These are phyloP conservation scores for Acrossocheilus wenchowensis DNA, from an alignment of 2,797 vertebrate species.

Conservation along the genomic window DNA sequence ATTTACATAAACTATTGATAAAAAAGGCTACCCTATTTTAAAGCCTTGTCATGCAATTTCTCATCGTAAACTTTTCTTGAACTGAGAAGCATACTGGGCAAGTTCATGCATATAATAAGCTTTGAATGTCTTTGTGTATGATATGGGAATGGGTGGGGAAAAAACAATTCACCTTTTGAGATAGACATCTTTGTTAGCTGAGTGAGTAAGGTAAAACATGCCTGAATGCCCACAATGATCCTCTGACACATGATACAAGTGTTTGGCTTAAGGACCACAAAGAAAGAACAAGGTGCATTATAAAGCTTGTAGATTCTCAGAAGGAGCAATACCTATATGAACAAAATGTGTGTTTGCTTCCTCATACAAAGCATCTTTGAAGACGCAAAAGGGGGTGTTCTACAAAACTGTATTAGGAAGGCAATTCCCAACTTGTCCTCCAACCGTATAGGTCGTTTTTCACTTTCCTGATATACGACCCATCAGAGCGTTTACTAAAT, in stretches of 20 bases:
- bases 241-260: slow-evolving; percentile 71
- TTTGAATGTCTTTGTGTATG: slow-evolving; percentile 67
- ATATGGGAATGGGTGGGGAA: slow-evolving; percentile 59
- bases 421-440: background rate
- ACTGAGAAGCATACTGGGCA: slow-evolving; percentile 61
- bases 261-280: slow-evolving; percentile 64
- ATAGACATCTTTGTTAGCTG: slow-evolving; percentile 67
- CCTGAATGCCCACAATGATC: slow-evolving; percentile 68
- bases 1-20: background rate
- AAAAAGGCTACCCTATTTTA: background rate
- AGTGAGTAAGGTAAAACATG: slow-evolving; percentile 72
- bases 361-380: slow-evolving; percentile 1
- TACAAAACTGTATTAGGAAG: background rate
- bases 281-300: slow-evolving; percentile 39
- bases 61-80: slow-evolving; percentile 41
- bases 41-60: slow-evolving; percentile 10
- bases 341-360: background rate
- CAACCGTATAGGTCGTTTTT: background rate
- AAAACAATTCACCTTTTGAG: slow-evolving; percentile 69
- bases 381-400: background rate
- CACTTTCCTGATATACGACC: background rate
- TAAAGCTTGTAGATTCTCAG: slow-evolving; percentile 44
- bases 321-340: slow-evolving; percentile 17
- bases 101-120: slow-evolving; percentile 62
- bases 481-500: background rate